Percentiles rank a stretch among this genome's conserved stretches.
Evolutionary conservation across 2,888 invertebrate species (phyloP).

Genomic region (Eupsilia transversa): DNA sequence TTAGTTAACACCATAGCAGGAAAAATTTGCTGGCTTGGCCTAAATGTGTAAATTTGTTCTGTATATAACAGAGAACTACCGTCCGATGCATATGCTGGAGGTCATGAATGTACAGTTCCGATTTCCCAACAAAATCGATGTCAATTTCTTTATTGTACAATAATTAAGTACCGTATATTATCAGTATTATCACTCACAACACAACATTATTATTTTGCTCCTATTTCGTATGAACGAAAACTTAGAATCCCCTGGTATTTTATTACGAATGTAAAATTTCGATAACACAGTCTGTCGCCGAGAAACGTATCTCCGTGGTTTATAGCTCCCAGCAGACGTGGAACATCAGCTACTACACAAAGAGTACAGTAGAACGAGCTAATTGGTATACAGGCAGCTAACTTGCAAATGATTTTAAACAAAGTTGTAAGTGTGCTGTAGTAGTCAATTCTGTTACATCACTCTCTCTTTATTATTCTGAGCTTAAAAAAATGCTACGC

Average conservation of each 20-base stretch:
- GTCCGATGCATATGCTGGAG: not conserved
- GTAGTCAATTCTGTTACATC: too few species aligned
- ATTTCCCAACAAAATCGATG: too few species aligned
- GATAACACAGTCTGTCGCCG: slow-evolving; percentile 67
- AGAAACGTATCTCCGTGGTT: slow-evolving; percentile 69
- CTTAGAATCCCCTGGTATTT: slow-evolving; percentile 60
- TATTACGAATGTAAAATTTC: slow-evolving; percentile 71
- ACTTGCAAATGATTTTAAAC: not conserved
- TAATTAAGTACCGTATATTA: not conserved
- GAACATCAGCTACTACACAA: slow-evolving; percentile 34
- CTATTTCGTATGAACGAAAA: slow-evolving; percentile 32
- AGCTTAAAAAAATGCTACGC: not conserved
- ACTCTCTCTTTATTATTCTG: not conserved
- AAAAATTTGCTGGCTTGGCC: not conserved
- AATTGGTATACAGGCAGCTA: not conserved
- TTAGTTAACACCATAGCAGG: not conserved
- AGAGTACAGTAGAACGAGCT: slow-evolving; percentile 13
- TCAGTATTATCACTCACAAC: slow-evolving; percentile 4
- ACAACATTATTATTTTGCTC: slow-evolving; percentile 28
- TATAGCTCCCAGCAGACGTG: slow-evolving; percentile 64
- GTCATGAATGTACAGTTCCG: too few species aligned
- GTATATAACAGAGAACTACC: not conserved
- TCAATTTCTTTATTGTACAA: not conserved
- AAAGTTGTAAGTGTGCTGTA: not conserved
- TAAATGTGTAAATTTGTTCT: not conserved